phyloP scores from a whole-genome alignment of 2,113 vertebrate genomes.

The Coryphaenoides rupestris region DNA sequence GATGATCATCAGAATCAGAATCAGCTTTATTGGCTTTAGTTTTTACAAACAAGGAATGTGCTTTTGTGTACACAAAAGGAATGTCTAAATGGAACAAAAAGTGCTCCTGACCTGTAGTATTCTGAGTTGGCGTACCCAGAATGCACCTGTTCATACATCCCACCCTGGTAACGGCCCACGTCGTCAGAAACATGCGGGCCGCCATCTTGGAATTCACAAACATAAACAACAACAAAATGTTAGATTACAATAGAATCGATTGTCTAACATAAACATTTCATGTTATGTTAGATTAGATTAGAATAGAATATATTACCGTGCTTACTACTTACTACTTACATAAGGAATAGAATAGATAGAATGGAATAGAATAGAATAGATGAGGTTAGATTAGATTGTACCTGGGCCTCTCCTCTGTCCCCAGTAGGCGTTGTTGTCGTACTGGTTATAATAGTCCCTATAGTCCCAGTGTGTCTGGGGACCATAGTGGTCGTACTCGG shows the following conservation, averaged over 20 bases:
- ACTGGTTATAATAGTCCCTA: conserved; percentile 56
- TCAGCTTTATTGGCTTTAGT: too few species aligned
- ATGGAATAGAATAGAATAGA: neutral
- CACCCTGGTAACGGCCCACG: conserved; percentile 34
- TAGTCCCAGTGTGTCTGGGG: conserved; percentile 58
- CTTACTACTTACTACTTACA: too few species aligned
- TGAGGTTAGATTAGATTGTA: conserved; percentile 22
- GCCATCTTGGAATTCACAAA: conserved; percentile 43
- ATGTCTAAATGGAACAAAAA: too few species aligned
- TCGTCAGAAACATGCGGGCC: conserved; percentile 49
- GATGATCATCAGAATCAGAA: neutral
- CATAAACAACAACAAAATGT: neutral
- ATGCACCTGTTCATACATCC: conserved; percentile 32
- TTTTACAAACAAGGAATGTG: too few species aligned
- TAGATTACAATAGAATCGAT: neutral
- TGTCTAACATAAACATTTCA: too few species aligned
- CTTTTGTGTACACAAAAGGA: too few species aligned
- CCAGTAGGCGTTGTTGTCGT: conserved; percentile 56
- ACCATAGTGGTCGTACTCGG: conserved; percentile 55
- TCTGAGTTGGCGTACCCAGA: conserved; percentile 30
- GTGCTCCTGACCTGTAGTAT: conserved; percentile 53
- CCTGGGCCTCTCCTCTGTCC: conserved; percentile 53
- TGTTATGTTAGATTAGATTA: neutral
- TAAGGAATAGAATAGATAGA: too few species aligned
- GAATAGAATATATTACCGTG: neutral